Evolutionary conservation across 2,113 vertebrate species (phyloP), one percentile per base, ranked within the genome.

Genomic region (Periophthalmodon schlosseri): DNA sequence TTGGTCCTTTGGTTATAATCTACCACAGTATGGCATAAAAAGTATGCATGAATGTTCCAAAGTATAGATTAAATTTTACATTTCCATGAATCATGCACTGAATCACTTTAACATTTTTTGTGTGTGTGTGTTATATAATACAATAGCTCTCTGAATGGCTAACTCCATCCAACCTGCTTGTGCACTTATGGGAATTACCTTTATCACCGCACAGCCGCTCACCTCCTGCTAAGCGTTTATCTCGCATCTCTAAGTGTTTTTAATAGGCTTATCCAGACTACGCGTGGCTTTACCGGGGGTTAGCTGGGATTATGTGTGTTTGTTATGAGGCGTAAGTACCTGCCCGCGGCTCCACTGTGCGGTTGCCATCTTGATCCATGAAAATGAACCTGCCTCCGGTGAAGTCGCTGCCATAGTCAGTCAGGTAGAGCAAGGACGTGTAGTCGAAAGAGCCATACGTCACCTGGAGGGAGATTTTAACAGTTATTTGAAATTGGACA

Each of bases 391-490:
- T 87, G 1, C 98, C 97, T 0, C 97, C 98, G 0, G 93, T 94
- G 0, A 99, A 99, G 68, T 99, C 96, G 0, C 91, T 76, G 57
- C 88, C 85, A 68, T 98, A 98, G 88, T 99, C 96, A 0, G 97
- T 97, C 67, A 99, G 94, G 75, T 99, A 99, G 0, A 99, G 94
- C 72, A 99, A 92, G 0, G 96, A 98, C 0, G 97, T 99, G 86
- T 99, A 99, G 88, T 99, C 97, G 75, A 99, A 99, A 4, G 97
- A 99, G 52, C 97, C 97, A 0, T 99, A 98, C 0, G 97, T 98
- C 82, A 96, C 95, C 97, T 99, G 86, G 0, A 15, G 82, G 65
- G 2, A 56, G 6, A 7, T 20, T 52, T 52, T 1, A n/a, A 56
- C 8, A 8, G n/a, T 10, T 11, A 54, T n/a, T n/a, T 20, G 18